Conservation (phyloP, 2,113 vertebrate species). For the Octodon degus region DNA sequence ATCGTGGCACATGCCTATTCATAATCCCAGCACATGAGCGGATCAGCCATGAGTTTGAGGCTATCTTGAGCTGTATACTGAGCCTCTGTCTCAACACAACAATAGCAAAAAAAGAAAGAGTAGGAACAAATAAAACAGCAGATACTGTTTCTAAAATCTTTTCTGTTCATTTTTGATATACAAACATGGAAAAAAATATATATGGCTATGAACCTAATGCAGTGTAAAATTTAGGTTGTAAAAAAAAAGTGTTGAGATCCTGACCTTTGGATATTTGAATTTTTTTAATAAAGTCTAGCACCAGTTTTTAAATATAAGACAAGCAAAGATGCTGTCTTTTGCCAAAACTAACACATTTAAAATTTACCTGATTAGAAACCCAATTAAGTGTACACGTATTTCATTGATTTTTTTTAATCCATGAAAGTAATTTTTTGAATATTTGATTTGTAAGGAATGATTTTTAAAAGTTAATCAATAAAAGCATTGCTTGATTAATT, state of each 20-base stretch:
- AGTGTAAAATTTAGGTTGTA: constrained; percentile 6
- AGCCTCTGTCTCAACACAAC: background rate
- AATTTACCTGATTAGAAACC: background rate
- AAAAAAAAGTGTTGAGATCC: background rate
- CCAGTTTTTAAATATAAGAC: background rate
- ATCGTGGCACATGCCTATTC: background rate
- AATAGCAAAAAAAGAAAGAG: background rate
- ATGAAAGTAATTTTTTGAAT: constrained; percentile 52
- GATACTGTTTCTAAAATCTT: background rate
- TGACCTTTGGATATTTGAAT: background rate
- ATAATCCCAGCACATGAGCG: background rate
- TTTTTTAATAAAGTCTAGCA: background rate
- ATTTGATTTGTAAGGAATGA: constrained; percentile 19
- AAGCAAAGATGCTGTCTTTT: background rate
- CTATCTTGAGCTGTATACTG: background rate
- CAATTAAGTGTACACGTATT: background rate
- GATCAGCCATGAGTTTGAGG: background rate
- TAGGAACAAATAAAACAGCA: background rate
- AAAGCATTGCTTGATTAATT: constrained; percentile 41
- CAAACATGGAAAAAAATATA: background rate
- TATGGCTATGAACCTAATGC: background rate
- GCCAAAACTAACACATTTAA: constrained; percentile 13
- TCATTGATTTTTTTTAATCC: constrained; percentile 15
- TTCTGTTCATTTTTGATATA: background rate
- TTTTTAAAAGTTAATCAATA: constrained; percentile 6